Conservation (phyloP, 2,888 invertebrate genomes). For the Cosmia trapezina region DNA sequence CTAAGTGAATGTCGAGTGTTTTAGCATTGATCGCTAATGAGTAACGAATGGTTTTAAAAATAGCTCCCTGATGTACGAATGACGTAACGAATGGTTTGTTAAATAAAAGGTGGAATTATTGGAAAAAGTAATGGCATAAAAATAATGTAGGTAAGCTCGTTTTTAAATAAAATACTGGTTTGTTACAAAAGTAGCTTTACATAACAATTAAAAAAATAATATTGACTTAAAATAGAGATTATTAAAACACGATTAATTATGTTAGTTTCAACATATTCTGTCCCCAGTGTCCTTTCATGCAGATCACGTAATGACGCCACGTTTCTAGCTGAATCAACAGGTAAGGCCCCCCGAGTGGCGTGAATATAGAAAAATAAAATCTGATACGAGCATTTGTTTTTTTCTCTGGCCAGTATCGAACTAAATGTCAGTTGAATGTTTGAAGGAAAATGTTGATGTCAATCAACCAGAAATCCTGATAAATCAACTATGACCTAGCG, state of each 20-base stretch:
- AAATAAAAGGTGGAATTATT: background rate
- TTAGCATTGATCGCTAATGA: conserved; percentile 36
- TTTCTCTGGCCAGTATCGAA: background rate
- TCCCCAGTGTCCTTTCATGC: conserved; percentile 34
- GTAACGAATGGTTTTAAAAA: conserved; percentile 34
- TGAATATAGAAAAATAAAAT: conserved; percentile 53
- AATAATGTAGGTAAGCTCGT: background rate
- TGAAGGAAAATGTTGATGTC: background rate
- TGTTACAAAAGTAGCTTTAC: background rate
- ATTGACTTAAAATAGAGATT: background rate
- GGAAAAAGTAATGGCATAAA: background rate
- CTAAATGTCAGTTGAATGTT: background rate
- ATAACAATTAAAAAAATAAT: background rate
- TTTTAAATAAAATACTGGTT: background rate
- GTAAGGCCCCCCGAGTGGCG: conserved; percentile 48
- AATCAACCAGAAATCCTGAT: background rate
- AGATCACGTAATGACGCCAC: conserved; percentile 53
- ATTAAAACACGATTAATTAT: conserved; percentile 26
- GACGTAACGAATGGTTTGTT: background rate
- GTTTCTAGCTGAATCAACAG: conserved; percentile 64
- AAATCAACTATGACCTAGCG: background rate
- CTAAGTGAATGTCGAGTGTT: conserved; percentile 34
- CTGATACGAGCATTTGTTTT: conserved; percentile 12
- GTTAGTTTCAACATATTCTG: conserved; percentile 29
- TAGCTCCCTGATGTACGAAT: conserved; percentile 4